Conservation (phyloP, 2,113 vertebrate genomes). For the Poecilia latipinna region DNA sequence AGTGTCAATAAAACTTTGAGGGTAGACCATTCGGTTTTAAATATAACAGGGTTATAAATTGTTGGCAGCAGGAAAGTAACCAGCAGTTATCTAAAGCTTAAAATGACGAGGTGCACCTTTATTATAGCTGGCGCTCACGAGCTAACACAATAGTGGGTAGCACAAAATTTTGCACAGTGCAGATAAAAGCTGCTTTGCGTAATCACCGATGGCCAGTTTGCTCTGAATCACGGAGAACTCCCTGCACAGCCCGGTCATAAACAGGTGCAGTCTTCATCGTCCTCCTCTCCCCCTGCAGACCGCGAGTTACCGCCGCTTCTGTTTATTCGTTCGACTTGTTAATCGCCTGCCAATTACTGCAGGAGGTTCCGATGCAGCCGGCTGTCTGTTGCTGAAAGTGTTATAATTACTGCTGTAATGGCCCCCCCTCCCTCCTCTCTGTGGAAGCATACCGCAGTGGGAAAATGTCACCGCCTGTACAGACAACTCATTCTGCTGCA, state of each 20-base stretch:
- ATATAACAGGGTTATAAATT: background rate
- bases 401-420: conserved; percentile 78
- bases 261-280: conserved; percentile 48
- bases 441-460: conserved; percentile 34
- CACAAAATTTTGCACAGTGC: conserved; percentile 20
- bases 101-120: conserved; percentile 1
- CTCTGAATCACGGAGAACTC: conserved; percentile 12
- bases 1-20: background rate
- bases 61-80: background rate
- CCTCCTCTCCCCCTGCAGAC: conserved; percentile 16
- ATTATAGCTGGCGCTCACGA: background rate
- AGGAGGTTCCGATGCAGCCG: conserved; percentile 70
- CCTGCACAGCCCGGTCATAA: conserved; percentile 13
- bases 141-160: conserved; percentile 27
- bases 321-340: conserved; percentile 75
- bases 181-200: conserved; percentile 2
- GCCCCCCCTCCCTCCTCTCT: conserved; percentile 23
- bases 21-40: background rate
- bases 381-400: conserved; percentile 68
- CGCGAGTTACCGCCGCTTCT: conserved; percentile 60
- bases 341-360: conserved; percentile 83
- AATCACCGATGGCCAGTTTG: conserved; percentile 1
- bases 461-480: conserved; percentile 67
- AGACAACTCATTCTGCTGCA: conserved; percentile 15
- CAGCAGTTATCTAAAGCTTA: conserved; percentile 24